A percentile compares a stretch with the other conserved stretches of the same genome.
Conservation (phyloP, 2,797 vertebrate species). For the Aplochiton taeniatus region DNA sequence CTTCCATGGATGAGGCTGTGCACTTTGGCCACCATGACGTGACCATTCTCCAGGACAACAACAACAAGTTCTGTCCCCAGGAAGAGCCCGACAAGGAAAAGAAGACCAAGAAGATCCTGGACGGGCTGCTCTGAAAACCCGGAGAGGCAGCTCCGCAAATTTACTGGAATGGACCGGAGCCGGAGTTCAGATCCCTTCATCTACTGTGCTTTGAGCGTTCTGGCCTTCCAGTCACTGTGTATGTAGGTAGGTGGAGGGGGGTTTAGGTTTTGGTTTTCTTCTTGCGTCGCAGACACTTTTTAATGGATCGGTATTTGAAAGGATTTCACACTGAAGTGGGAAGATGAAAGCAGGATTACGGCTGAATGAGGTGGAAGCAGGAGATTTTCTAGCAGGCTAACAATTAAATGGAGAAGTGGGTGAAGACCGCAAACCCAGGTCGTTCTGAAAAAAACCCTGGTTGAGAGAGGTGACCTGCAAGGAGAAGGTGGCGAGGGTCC, state of each 20-base stretch:
- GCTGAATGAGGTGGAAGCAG: too few species aligned
- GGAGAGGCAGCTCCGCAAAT: neutral
- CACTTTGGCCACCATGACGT: conserved; percentile 98
- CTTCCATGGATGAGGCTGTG: conserved; percentile 95
- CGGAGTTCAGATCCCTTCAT: neutral
- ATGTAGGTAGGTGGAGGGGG: neutral
- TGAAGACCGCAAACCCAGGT: too few species aligned
- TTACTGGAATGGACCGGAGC: neutral
- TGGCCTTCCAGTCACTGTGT: too few species aligned
- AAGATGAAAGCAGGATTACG: too few species aligned
- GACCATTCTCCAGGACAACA: conserved; percentile 93
- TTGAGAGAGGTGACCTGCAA: too few species aligned
- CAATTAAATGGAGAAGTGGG: too few species aligned
- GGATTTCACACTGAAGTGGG: conserved; percentile 10
- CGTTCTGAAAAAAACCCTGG: too few species aligned
- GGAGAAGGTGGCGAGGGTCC: too few species aligned
- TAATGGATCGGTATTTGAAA: neutral
- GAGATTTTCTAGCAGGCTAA: too few species aligned
- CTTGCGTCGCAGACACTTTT: neutral
- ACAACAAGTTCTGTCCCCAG: conserved; percentile 87
- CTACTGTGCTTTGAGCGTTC: too few species aligned
- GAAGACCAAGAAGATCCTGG: conserved; percentile 92
- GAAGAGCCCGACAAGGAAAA: conserved; percentile 79
- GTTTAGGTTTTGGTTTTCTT: neutral
- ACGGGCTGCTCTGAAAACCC: conserved; percentile 83